Conservation (phyloP, 2,113 vertebrate species). For the Ailuropoda melanoleuca region DNA sequence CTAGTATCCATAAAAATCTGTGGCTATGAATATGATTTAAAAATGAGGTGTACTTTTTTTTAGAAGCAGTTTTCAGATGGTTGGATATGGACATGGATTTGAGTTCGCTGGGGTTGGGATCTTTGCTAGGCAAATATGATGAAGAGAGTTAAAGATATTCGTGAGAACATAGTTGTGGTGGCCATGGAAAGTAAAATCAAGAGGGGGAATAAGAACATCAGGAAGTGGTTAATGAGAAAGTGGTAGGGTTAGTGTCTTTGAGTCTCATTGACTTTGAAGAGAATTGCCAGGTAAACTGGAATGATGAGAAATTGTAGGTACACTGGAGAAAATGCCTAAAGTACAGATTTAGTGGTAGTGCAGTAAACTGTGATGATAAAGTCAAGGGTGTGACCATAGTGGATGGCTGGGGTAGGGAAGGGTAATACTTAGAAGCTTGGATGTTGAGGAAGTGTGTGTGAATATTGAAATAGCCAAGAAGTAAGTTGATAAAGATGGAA, state of each 20-base stretch:
- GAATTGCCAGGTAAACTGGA: neutral
- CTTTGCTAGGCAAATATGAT: neutral
- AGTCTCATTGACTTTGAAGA: neutral
- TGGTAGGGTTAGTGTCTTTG: neutral
- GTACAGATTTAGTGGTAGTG: neutral
- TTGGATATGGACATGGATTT: neutral
- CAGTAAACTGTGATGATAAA: neutral
- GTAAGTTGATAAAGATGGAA: neutral
- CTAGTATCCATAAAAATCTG: neutral
- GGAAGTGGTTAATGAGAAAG: neutral
- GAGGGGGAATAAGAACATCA: neutral
- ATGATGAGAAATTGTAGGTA: neutral
- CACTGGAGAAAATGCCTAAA: neutral
- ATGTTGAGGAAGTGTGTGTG: neutral
- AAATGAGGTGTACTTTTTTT: neutral
- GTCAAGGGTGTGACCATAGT: neutral
- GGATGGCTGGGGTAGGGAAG: neutral
- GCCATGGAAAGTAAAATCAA: neutral
- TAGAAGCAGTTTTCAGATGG: neutral
- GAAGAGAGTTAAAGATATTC: neutral
- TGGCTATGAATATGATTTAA: neutral
- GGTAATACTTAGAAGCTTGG: neutral
- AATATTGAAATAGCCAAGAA: conserved; percentile 16
- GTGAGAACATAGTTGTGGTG: neutral
- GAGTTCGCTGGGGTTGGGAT: neutral